Percentiles rank a stretch among this genome's conserved stretches.
Conservation (phyloP, 2,113 vertebrate species). For the Ceuthmochares aereus region DNA sequence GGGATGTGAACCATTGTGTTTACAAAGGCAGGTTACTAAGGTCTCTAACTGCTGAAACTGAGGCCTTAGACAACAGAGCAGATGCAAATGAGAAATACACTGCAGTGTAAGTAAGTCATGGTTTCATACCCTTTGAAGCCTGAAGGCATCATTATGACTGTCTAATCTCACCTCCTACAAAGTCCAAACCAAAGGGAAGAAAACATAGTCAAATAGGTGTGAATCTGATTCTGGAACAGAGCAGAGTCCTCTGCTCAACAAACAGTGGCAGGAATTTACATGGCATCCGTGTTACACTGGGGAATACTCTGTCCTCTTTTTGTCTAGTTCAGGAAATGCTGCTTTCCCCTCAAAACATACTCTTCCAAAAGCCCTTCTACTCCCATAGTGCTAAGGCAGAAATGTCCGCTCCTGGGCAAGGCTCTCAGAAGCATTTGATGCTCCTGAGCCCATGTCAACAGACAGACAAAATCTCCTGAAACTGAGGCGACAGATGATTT, state of each 20-base stretch:
- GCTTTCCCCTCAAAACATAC: background rate
- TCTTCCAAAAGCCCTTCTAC: background rate
- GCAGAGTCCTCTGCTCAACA: background rate
- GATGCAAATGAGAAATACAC: background rate
- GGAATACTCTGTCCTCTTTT: background rate
- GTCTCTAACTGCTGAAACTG: background rate
- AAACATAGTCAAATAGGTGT: background rate
- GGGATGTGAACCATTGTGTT: slow-evolving; percentile 20
- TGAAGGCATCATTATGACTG: background rate
- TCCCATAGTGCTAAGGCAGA: background rate
- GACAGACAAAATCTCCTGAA: background rate
- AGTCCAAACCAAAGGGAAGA: background rate
- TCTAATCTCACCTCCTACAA: background rate
- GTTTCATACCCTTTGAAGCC: slow-evolving; percentile 3
- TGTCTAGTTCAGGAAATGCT: background rate
- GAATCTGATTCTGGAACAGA: background rate
- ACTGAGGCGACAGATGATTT: background rate
- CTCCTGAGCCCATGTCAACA: background rate
- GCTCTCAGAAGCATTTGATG: fast-evolving
- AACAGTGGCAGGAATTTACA: background rate
- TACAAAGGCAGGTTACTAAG: slow-evolving; percentile 15
- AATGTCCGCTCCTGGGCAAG: background rate
- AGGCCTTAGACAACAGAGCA: slow-evolving; percentile 20
- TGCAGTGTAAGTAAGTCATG: background rate
- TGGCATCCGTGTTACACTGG: fast-evolving